A percentile compares a stretch with the other conserved stretches of the same genome.
phyloP scores from a whole-genome alignment of 2,113 vertebrate species.

The Choloepus hoffmanni region DNA sequence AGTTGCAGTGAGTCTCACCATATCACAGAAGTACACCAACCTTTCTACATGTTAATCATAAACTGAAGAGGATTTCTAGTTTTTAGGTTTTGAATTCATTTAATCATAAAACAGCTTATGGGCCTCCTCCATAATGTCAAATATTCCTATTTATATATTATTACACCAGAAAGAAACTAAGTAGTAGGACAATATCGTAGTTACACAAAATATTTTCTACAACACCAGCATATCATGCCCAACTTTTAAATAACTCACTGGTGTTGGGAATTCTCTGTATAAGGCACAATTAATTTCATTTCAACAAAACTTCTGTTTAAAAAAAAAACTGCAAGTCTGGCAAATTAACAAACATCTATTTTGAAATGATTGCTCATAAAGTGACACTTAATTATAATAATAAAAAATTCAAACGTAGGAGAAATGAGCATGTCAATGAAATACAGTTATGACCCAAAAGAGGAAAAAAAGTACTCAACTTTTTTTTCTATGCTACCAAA shows the following conservation, averaged over 20 bases:
- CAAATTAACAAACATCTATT: constrained; percentile 58
- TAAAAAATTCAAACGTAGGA: constrained; percentile 52
- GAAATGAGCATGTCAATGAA: constrained; percentile 43
- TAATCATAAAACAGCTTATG: neutral
- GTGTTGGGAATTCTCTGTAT: neutral
- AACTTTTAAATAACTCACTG: neutral
- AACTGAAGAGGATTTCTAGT: neutral
- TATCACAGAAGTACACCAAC: neutral
- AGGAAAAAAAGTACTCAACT: neutral
- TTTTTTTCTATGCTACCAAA: constrained; percentile 41
- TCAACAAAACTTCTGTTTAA: constrained; percentile 23
- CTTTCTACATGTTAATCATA: neutral
- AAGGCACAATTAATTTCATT: constrained; percentile 44
- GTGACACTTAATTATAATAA: constrained; percentile 50
- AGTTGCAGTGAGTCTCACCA: neutral
- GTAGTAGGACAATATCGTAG: neutral
- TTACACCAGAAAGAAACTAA: constrained; percentile 3
- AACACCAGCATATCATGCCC: neutral
- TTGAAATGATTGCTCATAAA: constrained; percentile 61
- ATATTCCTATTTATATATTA: neutral
- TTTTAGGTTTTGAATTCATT: neutral
- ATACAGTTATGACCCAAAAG: constrained; percentile 25
- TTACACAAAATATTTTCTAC: neutral
- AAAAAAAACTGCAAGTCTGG: neutral
- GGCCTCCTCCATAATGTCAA: neutral